Evolutionary conservation across 2,888 invertebrate species (phyloP).

Genomic region (Acleris literana): DNA sequence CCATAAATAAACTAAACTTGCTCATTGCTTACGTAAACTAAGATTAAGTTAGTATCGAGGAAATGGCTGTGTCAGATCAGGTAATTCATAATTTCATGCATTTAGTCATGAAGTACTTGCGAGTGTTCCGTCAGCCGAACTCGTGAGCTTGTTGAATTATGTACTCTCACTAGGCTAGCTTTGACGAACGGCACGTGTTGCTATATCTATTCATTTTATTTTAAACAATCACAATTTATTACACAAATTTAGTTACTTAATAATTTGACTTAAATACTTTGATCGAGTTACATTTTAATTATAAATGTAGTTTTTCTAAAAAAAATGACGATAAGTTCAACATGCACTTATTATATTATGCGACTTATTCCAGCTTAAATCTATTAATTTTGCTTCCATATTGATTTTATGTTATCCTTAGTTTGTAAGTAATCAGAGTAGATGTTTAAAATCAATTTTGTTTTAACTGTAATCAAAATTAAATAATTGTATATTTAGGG

Average conservation of each 20-base stretch:
- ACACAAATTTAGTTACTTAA: slow-evolving; percentile 29
- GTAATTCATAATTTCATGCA: slow-evolving; percentile 47
- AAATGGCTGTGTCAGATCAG: slow-evolving; percentile 60
- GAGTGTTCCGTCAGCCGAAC: slow-evolving; percentile 15
- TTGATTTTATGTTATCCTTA: slow-evolving; percentile 47
- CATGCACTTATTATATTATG: slow-evolving; percentile 38
- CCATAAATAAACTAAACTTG: slow-evolving; percentile 71
- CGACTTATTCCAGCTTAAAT: slow-evolving; percentile 45
- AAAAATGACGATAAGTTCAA: slow-evolving; percentile 2
- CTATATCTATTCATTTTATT: slow-evolving; percentile 26
- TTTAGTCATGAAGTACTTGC: slow-evolving; percentile 32
- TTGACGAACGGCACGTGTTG: slow-evolving; percentile 21
- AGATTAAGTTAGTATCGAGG: slow-evolving; percentile 45
- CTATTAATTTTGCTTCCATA: slow-evolving; percentile 70
- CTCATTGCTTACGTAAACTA: slow-evolving; percentile 63
- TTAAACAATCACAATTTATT: slow-evolving; percentile 32
- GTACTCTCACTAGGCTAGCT: slow-evolving; percentile 17
- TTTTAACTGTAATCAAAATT: slow-evolving; percentile 72
- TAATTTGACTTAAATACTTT: slow-evolving; percentile 28
- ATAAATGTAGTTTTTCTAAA: slow-evolving; percentile 21
- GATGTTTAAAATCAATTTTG: slow-evolving; percentile 68
- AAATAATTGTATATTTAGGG: slow-evolving; percentile 78
- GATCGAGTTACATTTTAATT: slow-evolving; percentile 31
- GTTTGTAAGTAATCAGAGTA: slow-evolving; percentile 65
- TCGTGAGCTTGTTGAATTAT: slow-evolving; percentile 2